Base-by-base conservation (phyloP, 2,797 vertebrate species). In the Pipistrellus pygmaeus region DNA sequence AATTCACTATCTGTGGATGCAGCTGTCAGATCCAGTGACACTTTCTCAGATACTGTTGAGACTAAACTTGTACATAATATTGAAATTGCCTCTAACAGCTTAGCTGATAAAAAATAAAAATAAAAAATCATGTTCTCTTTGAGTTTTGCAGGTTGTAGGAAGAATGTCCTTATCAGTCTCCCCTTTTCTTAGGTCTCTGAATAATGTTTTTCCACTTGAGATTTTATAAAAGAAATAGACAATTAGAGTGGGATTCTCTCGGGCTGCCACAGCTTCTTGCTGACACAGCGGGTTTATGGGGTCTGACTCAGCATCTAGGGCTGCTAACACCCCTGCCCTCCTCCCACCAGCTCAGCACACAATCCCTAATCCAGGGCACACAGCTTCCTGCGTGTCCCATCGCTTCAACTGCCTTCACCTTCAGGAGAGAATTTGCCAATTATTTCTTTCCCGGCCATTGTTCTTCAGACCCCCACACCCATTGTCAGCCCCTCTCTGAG, bases 191-290 rank as follows among this genome's bases (percentile, higher is more conserved):
- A 55, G n/a, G 8, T 10, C n/a, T 95, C 55, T 88, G 86, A 76
- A 90, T 82, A 80, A 60, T 8, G 8, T 84, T 92, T 64, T 71
- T 12, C 76, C 73, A 35, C 21, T 55, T 94, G 77, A 8, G 71
- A 76, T 88, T 85, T 93, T 18, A 87, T 78, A 46, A 78, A 81
- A 27, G 44, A 83, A 88, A 48, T 3, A 93, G 93, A 46, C 41
- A 72, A 85, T 95, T 93, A 71, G 51, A 72, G 2, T 35, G 6
- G 73, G 87, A 85, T 82, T 85, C 21, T 73, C 77, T 8, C 20
- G 38, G 72, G 13, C 85, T 87, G 30, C n/a, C 38, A 30, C 1
- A 30, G 41, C 7, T 83, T 75, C 57, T 76, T 92, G 68, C 73
- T 94, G 94, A 80, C 75, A 6, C 5, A 48, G 81, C 53, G 77